Percentiles rank a stretch among this genome's conserved stretches.
phyloP scores from a whole-genome alignment of 53 echinoderm and acorn worm genomes.

The Temnopleurus reevesii region DNA sequence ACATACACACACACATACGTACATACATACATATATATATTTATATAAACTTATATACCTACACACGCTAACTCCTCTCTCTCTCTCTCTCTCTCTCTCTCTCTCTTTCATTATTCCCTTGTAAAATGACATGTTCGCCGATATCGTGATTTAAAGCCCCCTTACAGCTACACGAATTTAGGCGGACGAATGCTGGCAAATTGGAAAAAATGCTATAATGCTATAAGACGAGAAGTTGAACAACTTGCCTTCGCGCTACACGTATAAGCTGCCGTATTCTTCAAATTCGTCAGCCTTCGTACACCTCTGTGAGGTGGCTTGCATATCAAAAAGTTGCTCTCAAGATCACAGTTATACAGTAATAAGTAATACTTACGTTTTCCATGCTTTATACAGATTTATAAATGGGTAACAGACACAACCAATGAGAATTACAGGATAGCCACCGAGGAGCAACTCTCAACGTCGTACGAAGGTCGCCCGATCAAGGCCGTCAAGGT shows the following conservation, averaged over 20 bases:
- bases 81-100: neutral
- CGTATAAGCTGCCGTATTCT: too few species aligned
- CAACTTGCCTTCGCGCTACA: too few species aligned
- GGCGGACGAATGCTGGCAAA: too few species aligned
- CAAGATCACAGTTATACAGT: too few species aligned
- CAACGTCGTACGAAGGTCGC: slow-evolving; percentile 67
- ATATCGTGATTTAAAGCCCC: too few species aligned
- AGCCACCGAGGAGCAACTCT: slow-evolving; percentile 57
- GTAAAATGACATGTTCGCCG: too few species aligned
- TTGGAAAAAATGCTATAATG: neutral
- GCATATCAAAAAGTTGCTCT: too few species aligned
- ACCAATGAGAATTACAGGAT: slow-evolving; percentile 52
- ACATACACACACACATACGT: too few species aligned
- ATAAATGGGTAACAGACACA: slow-evolving; percentile 62
- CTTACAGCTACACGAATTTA: too few species aligned
- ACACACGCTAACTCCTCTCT: neutral
- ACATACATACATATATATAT: too few species aligned
- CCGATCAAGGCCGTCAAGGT: slow-evolving; percentile 76
- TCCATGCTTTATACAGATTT: slow-evolving; percentile 39
- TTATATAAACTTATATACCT: too few species aligned
- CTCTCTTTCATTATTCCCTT: neutral
- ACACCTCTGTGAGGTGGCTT: neutral
- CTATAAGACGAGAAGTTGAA: neutral
- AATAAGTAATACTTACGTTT: neutral
- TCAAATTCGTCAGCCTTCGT: too few species aligned